Conservation (phyloP, 2,888 invertebrate species). For the Meteorus colon region DNA sequence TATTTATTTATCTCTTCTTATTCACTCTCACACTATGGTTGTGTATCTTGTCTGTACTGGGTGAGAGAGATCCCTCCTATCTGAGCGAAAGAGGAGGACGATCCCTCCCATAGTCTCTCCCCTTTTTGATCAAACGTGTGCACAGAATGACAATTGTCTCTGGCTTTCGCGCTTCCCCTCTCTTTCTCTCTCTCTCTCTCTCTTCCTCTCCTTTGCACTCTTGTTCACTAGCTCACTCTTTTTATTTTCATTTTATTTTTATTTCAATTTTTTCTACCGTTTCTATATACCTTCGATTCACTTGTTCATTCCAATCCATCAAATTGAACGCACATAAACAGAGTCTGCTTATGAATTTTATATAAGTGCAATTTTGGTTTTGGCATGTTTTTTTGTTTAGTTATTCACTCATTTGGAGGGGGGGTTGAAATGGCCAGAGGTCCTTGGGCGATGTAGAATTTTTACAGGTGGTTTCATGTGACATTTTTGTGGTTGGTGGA, state of each 20-base stretch:
- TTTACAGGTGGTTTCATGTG: too few relatives aligned
- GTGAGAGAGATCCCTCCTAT: slow-evolving; percentile 34
- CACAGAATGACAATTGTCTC: slow-evolving; percentile 69
- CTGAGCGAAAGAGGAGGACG: slow-evolving; percentile 16
- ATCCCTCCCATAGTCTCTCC: slow-evolving; percentile 40
- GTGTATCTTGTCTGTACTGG: too few relatives aligned
- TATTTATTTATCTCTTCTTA: not conserved
- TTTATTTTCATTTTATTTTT: slow-evolving; percentile 41
- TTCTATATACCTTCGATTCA: slow-evolving; percentile 41
- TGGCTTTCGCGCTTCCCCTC: slow-evolving; percentile 46
- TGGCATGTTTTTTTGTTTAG: too few relatives aligned
- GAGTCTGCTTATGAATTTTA: too few relatives aligned
- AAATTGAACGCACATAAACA: not conserved
- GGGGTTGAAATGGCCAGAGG: too few relatives aligned
- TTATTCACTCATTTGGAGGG: too few relatives aligned
- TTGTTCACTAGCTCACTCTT: slow-evolving; percentile 40
- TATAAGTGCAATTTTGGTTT: too few relatives aligned
- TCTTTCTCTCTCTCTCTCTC: slow-evolving; percentile 43
- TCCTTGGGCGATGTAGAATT: too few relatives aligned
- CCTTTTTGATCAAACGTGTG: slow-evolving; percentile 59
- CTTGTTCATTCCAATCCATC: not conserved
- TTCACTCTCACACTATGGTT: not conserved
- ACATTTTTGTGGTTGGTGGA: too few relatives aligned
- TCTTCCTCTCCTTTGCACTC: slow-evolving; percentile 31
- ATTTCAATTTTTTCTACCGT: slow-evolving; percentile 34